Percentiles rank a stretch among this genome's conserved stretches.
Conservation (phyloP, 1,140 invertebrate genomes). For the Bilobella aurantiaca region DNA sequence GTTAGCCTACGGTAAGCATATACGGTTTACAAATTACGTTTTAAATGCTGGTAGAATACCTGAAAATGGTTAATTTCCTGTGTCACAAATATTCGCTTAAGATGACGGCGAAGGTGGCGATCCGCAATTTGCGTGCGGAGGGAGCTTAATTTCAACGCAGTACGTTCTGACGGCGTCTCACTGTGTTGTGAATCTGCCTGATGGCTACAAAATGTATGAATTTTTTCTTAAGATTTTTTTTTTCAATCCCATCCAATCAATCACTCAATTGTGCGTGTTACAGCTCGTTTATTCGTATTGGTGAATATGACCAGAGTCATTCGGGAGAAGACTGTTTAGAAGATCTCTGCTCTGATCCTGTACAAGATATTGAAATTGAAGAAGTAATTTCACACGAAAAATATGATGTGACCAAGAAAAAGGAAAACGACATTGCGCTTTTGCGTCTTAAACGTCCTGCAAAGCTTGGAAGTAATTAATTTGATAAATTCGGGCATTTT, state of each 20-base stretch:
- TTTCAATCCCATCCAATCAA: too few species aligned
- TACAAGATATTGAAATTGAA: conserved; percentile 50
- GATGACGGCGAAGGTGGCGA: neutral
- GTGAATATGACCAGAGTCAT: conserved; percentile 21
- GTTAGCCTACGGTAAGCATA: conserved; percentile 34
- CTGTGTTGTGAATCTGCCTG: conserved; percentile 15
- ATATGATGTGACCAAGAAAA: conserved; percentile 18
- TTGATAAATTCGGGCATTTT: neutral
- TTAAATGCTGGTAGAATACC: neutral
- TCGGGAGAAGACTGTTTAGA: conserved; percentile 11
- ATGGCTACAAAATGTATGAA: conserved; percentile 16
- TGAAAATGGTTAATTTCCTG: neutral
- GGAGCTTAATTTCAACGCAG: conserved; percentile 9
- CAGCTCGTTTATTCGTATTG: conserved; percentile 16
- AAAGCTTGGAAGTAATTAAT: conserved; percentile 23
- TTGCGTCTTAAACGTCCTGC: conserved; percentile 22
- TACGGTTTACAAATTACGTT: too few species aligned
- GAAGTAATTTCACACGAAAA: conserved; percentile 44
- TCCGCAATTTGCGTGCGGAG: conserved; percentile 26
- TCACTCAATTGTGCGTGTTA: neutral
- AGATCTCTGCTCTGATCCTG: conserved; percentile 45
- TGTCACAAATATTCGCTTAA: neutral
- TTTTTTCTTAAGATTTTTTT: neutral
- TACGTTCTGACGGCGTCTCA: conserved; percentile 22
- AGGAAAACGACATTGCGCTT: conserved; percentile 35